A percentile compares a stretch with the other conserved stretches of the same genome.
Evolutionary conservation across 2,888 invertebrate genomes (phyloP).

Genomic region (Acanthosepion esculentum): DNA sequence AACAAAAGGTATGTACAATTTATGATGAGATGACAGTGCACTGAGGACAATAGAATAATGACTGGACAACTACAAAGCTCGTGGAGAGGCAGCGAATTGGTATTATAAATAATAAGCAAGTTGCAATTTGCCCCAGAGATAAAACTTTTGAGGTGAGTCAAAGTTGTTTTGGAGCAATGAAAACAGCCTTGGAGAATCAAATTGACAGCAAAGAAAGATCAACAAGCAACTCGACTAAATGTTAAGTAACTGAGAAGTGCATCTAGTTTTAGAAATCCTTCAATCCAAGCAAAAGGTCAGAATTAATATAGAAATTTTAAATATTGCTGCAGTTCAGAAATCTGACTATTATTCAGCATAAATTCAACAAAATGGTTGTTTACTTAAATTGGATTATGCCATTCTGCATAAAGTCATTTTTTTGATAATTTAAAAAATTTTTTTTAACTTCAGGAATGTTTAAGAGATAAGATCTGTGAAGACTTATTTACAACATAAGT

Average conservation of each 20-base stretch:
- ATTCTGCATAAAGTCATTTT: too few species aligned
- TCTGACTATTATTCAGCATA: too few species aligned
- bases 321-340: background rate
- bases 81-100: background rate
- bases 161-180: conserved; percentile 8
- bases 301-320: background rate
- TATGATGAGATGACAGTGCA: background rate
- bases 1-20: background rate
- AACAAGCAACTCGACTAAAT: background rate
- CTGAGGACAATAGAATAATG: background rate
- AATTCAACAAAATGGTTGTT: too few species aligned
- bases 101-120: background rate
- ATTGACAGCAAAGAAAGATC: background rate
- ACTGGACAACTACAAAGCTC: background rate
- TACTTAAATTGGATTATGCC: too few species aligned
- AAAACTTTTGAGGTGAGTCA: background rate
- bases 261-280: background rate
- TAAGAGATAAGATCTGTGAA: too few species aligned
- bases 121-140: background rate
- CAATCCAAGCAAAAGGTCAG: conserved; percentile 16
- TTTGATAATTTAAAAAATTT: too few species aligned
- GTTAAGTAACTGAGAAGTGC: background rate
- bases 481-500: too few species aligned
- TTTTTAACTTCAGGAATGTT: too few species aligned
- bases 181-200: background rate